These are phyloP conservation scores for Pitta sordida DNA, from an alignment of 2,113 vertebrate species.

Conservation along the genomic window DNA sequence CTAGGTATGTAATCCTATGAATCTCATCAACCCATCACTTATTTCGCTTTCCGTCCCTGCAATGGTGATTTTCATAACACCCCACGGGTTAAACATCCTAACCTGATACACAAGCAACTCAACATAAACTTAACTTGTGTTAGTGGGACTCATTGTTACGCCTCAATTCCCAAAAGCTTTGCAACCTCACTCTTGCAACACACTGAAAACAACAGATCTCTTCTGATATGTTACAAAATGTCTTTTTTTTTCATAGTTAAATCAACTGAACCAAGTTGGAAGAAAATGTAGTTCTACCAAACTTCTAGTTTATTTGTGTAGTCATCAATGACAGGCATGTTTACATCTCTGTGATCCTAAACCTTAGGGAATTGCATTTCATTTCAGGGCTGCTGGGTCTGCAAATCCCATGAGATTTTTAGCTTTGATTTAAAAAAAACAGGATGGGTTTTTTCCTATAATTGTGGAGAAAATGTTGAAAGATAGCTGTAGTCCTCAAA, in stretches of 20 bases:
- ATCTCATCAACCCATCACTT: not conserved
- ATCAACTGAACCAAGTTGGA: not conserved
- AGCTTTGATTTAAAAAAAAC: not conserved
- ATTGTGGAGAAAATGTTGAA: not conserved
- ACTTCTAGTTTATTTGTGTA: not conserved
- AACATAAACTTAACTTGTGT: not conserved
- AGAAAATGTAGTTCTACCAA: not conserved
- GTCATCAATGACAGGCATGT: not conserved
- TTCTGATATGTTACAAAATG: not conserved
- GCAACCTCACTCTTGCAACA: not conserved
- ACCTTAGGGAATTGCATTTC: not conserved
- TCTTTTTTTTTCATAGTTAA: not conserved
- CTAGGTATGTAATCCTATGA: not conserved
- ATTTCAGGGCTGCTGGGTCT: not conserved
- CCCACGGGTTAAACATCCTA: not conserved
- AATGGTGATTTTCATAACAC: not conserved
- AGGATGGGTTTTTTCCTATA: fast-evolving
- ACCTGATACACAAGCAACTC: not conserved
- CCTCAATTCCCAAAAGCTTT: not conserved
- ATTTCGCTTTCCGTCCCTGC: not conserved
- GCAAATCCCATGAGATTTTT: not conserved
- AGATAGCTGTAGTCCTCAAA: not conserved
- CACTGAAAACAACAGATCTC: not conserved
- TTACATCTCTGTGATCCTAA: slow-evolving; percentile 12
- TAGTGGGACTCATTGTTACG: not conserved